Conservation (phyloP, 2,113 vertebrate genomes). For the Bubo bubo region DNA sequence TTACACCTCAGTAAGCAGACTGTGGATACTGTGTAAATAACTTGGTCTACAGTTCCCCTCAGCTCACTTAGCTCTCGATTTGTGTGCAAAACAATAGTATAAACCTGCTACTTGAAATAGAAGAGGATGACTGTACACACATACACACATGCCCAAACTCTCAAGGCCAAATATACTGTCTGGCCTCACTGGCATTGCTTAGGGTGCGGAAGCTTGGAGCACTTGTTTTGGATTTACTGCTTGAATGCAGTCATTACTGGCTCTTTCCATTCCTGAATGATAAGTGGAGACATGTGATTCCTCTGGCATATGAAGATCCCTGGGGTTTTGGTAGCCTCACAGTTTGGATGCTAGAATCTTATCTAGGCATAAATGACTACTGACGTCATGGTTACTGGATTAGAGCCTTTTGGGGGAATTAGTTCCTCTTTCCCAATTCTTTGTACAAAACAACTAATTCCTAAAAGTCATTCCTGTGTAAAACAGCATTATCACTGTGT, state of each 20-base stretch:
- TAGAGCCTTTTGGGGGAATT: background rate
- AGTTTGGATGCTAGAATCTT: background rate
- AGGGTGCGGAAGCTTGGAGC: background rate
- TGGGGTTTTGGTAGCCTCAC: background rate
- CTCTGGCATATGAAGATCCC: background rate
- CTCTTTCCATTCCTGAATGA: background rate
- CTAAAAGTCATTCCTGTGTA: background rate
- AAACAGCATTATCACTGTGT: background rate
- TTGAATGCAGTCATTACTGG: slow-evolving; percentile 11
- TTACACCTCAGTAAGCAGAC: slow-evolving; percentile 60
- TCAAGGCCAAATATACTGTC: background rate
- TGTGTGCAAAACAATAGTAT: slow-evolving; percentile 12
- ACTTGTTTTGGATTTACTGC: slow-evolving; percentile 8
- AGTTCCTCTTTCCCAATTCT: background rate
- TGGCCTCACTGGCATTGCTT: background rate
- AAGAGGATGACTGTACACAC: background rate
- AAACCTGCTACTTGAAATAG: background rate
- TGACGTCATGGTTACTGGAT: background rate
- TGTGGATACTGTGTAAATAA: slow-evolving; percentile 50
- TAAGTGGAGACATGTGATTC: slow-evolving; percentile 23
- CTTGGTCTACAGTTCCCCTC: slow-evolving; percentile 1
- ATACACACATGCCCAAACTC: background rate
- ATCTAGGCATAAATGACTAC: background rate
- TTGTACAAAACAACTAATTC: background rate
- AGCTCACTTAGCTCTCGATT: slow-evolving; percentile 7